phyloP scores from a whole-genome alignment of 2,888 invertebrate species.

The Cephus runcator region DNA sequence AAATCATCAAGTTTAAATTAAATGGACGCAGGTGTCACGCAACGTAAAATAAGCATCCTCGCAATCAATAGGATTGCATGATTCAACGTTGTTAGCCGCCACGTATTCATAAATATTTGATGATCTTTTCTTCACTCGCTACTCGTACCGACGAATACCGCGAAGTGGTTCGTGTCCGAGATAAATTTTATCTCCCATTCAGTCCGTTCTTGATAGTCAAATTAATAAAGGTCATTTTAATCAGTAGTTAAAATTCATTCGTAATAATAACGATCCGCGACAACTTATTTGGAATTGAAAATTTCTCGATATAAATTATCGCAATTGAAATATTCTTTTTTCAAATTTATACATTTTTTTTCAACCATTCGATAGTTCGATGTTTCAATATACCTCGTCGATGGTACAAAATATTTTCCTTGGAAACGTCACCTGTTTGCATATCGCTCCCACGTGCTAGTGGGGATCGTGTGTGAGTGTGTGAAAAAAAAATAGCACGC shows the following conservation, averaged over 20 bases:
- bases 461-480: not conserved
- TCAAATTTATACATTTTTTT: too few species aligned
- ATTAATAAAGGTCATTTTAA: slow-evolving; percentile 26
- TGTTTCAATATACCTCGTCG: too few species aligned
- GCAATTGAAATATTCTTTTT: too few species aligned
- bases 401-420: not conserved
- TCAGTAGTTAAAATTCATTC: not conserved
- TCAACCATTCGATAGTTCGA: too few species aligned
- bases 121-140: slow-evolving; percentile 38
- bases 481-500: not conserved
- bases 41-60: too few species aligned
- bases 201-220: slow-evolving; percentile 13
- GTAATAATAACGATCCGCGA: too few species aligned
- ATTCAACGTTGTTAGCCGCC: slow-evolving; percentile 42
- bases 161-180: slow-evolving; percentile 22
- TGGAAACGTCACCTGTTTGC: not conserved
- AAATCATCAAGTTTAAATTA: slow-evolving; percentile 15
- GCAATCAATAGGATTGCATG: slow-evolving; percentile 45
- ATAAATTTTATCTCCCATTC: slow-evolving; percentile 36
- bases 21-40: slow-evolving; percentile 36
- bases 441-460: not conserved
- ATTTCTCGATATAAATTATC: too few species aligned
- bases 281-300: too few species aligned
- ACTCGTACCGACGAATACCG: slow-evolving; percentile 2
- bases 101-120: slow-evolving; percentile 58